Conservation (phyloP, 2,888 invertebrate genomes). For the Limnephilus auricula region DNA sequence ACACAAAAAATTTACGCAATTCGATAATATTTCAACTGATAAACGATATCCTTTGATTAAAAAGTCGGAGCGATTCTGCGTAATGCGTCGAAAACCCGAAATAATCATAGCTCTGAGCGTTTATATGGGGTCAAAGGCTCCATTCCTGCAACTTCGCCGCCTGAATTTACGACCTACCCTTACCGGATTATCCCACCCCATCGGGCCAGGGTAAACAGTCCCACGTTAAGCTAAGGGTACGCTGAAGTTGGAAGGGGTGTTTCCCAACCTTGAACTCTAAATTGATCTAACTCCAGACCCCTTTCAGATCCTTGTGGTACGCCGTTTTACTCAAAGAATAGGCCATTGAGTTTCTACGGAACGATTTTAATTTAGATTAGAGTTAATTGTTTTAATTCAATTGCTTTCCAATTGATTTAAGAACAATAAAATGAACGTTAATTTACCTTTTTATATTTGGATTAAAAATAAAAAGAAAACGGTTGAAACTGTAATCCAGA, state of each 20-base stretch:
- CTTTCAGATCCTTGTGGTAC: neutral
- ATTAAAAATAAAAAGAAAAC: neutral
- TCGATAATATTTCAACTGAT: neutral
- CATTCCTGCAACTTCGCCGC: conserved; percentile 20
- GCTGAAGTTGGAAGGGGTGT: neutral
- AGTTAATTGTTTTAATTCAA: neutral
- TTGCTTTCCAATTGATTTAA: neutral
- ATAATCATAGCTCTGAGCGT: conserved; percentile 1
- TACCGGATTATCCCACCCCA: conserved; percentile 6
- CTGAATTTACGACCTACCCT: conserved; percentile 24
- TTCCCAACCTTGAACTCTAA: conserved; percentile 10
- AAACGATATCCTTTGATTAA: neutral
- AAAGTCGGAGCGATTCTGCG: neutral
- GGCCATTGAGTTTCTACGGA: neutral
- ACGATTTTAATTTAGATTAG: conserved; percentile 26
- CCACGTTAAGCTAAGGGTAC: neutral
- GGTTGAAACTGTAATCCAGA: neutral
- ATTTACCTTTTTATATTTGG: neutral
- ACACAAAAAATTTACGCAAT: too few species aligned
- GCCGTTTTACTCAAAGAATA: neutral
- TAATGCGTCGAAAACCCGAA: neutral
- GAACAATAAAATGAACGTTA: neutral
- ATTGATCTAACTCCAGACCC: neutral
- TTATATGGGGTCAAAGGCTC: conserved; percentile 5
- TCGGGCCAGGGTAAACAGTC: conserved; percentile 9